Percentiles rank a stretch among this genome's conserved stretches.
phyloP scores from a whole-genome alignment of 1,140 invertebrate genomes.

The Diprion similis region DNA sequence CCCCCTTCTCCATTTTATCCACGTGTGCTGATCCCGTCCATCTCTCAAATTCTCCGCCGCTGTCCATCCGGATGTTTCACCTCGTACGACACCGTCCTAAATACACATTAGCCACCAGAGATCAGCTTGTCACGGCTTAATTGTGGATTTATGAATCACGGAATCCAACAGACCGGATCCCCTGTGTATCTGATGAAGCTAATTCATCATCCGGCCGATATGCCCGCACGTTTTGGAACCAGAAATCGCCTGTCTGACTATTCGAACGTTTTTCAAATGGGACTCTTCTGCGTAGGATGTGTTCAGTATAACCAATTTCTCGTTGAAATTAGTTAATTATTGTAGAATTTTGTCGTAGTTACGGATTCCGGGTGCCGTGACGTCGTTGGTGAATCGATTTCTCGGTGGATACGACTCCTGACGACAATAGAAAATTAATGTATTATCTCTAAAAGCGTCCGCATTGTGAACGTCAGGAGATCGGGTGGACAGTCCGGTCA shows the following conservation, averaged over 20 bases:
- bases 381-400: background rate
- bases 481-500: constrained; percentile 33
- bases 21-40: background rate
- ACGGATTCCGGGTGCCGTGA: no score
- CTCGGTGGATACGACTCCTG: constrained; percentile 17
- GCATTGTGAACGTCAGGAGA: constrained; percentile 38
- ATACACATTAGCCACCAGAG: background rate
- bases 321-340: no score
- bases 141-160: background rate
- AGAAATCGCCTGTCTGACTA: no score
- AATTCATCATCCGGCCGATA: no score
- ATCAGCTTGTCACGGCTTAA: background rate
- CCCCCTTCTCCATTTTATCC: background rate
- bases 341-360: no score
- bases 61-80: background rate
- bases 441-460: constrained; percentile 49
- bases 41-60: no score
- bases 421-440: constrained; percentile 59
- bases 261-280: no score
- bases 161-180: background rate
- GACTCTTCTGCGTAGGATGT: no score
- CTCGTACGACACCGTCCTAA: background rate
- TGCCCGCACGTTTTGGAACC: no score
- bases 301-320: no score
- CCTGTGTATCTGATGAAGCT: no score